Evolutionary conservation across 2,113 vertebrate species (phyloP).

Genomic region (Notothenia rossii): DNA sequence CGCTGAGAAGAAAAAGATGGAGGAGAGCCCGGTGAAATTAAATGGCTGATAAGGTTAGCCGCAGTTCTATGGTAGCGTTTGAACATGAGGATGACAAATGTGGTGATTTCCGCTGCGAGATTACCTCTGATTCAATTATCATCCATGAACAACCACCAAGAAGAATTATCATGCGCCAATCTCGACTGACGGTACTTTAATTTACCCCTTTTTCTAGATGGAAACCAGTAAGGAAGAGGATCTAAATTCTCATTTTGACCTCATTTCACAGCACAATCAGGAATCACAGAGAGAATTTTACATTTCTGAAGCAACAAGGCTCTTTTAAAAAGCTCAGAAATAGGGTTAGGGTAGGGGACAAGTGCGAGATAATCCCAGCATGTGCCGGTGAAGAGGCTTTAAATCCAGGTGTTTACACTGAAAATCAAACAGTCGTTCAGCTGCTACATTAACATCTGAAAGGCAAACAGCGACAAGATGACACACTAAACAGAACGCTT

Average conservation of each 20-base stretch:
- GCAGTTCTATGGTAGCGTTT: conserved; percentile 14
- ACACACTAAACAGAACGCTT: neutral
- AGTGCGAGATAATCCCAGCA: neutral
- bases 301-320: neutral
- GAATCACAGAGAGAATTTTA: neutral
- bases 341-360: too few species aligned
- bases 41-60: conserved; percentile 61
- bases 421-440: neutral
- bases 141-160: conserved; percentile 32
- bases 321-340: neutral
- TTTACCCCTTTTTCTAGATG: neutral
- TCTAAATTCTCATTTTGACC: neutral
- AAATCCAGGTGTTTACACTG: conserved; percentile 6
- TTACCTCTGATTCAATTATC: conserved; percentile 48
- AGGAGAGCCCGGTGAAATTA: conserved; percentile 49
- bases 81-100: conserved; percentile 61
- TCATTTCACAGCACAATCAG: neutral
- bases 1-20: conserved; percentile 7
- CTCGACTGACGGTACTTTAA: neutral
- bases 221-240: neutral
- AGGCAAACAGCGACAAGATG: neutral
- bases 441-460: conserved; percentile 15
- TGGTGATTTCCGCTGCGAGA: conserved; percentile 39
- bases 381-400: neutral
- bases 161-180: neutral